Conservation (phyloP, 2,888 invertebrate species). For the Perizoma affinitatum region DNA sequence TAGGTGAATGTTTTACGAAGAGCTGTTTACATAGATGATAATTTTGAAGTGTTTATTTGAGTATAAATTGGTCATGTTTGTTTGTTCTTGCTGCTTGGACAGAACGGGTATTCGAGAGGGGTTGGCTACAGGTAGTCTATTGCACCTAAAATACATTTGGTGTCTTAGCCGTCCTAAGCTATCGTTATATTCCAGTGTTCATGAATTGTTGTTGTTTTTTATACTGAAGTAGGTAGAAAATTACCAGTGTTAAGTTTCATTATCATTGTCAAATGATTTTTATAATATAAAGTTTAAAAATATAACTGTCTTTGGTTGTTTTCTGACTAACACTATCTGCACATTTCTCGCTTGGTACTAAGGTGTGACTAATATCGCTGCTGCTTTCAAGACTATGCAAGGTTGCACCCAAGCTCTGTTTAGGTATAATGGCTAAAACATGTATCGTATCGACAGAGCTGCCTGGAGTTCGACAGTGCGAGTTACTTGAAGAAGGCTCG, state of each 20-base stretch:
- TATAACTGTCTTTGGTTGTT: constrained; percentile 66
- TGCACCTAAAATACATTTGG: constrained; percentile 24
- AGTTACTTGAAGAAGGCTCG: constrained; percentile 77
- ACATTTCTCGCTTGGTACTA: constrained; percentile 18
- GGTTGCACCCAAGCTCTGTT: constrained; percentile 1
- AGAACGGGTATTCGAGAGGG: constrained; percentile 78
- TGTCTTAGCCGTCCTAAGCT: constrained; percentile 32
- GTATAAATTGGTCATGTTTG: constrained; percentile 61
- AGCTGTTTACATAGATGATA: constrained; percentile 58
- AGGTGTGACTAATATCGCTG: constrained; percentile 23
- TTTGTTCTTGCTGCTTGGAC: constrained; percentile 75
- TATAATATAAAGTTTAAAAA: constrained; percentile 67
- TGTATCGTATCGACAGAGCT: constrained; percentile 69
- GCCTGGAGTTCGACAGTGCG: constrained; percentile 82
- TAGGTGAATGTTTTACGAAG: constrained; percentile 69
- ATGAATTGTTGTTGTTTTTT: constrained; percentile 51
- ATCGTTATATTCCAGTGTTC: constrained; percentile 32
- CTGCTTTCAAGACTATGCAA: constrained; percentile 22
- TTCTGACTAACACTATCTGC: constrained; percentile 51
- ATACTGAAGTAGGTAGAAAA: constrained; percentile 64
- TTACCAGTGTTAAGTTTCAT: constrained; percentile 65
- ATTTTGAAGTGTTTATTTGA: constrained; percentile 64
- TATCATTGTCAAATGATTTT: constrained; percentile 68
- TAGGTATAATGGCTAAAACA: constrained; percentile 34
- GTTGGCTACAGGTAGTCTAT: constrained; percentile 74